phyloP scores from a whole-genome alignment of 2,797 vertebrate species.

The Manis crassicaudata region DNA sequence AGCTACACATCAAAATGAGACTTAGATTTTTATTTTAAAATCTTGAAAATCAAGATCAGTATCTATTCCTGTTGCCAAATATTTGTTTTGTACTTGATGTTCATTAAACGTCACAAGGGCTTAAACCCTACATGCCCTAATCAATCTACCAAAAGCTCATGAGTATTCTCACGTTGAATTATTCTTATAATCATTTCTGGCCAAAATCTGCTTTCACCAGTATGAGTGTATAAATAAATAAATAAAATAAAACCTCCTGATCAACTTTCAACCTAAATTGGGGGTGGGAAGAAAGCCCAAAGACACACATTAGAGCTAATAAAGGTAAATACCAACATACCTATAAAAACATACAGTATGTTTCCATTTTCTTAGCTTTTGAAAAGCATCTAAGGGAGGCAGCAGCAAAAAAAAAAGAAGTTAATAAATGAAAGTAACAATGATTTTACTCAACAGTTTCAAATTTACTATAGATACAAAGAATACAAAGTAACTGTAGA shows the following conservation, averaged over 20 bases:
- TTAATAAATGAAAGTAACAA: neutral
- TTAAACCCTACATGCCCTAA: neutral
- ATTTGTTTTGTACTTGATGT: neutral
- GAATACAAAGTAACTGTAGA: neutral
- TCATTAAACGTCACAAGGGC: neutral
- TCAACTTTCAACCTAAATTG: neutral
- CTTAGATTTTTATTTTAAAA: slow-evolving; percentile 42
- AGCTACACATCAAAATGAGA: neutral
- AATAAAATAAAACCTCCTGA: neutral
- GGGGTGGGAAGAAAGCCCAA: neutral
- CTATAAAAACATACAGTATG: neutral
- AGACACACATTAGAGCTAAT: neutral
- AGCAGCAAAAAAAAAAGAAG: neutral
- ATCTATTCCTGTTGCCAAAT: neutral
- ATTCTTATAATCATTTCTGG: neutral
- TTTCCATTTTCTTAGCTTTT: neutral
- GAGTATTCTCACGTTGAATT: neutral
- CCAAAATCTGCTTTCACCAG: neutral
- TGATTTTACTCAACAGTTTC: neutral
- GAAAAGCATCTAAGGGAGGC: neutral
- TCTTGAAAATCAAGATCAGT: neutral
- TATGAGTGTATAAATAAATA: neutral
- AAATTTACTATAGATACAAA: neutral
- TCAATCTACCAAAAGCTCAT: neutral
- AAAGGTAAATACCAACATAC: neutral